Evolutionary conservation across 2,888 invertebrate genomes (phyloP).

Genomic region (Formica aserva): DNA sequence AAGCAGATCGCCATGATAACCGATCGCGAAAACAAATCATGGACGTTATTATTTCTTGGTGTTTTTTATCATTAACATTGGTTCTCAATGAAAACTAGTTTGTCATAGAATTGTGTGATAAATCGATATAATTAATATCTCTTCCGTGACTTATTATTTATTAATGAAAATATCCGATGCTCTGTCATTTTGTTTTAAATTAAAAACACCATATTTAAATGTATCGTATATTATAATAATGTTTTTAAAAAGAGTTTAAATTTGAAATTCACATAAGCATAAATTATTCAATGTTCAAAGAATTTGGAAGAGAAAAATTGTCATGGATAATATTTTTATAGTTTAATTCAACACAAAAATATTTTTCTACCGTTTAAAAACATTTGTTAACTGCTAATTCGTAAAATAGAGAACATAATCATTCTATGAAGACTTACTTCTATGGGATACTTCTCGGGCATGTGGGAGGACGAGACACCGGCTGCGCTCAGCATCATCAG

Average conservation of each 20-base stretch:
- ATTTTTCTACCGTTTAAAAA: neutral
- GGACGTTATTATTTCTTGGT: slow-evolving; percentile 4
- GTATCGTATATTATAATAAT: neutral
- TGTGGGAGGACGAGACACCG: slow-evolving; percentile 76
- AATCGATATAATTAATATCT: neutral
- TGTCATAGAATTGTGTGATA: neutral
- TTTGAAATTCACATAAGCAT: neutral
- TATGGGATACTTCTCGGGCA: slow-evolving; percentile 83
- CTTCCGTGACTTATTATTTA: neutral
- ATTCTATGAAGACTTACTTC: slow-evolving; percentile 76
- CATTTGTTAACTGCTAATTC: neutral
- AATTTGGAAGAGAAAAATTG: neutral
- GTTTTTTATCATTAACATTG: slow-evolving; percentile 10
- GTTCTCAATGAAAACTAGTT: slow-evolving; percentile 1
- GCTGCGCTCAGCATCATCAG: slow-evolving; percentile 77
- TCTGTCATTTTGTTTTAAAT: too few relatives aligned
- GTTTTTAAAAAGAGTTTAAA: neutral
- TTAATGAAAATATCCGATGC: neutral
- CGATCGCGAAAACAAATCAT: slow-evolving; percentile 22
- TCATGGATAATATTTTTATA: neutral
- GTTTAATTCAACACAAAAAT: neutral
- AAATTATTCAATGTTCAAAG: neutral
- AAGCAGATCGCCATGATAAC: slow-evolving; percentile 55
- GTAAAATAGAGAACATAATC: neutral
- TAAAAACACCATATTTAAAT: neutral